phyloP scores from a whole-genome alignment of 2,888 invertebrate species.

The Dryobotodes eremita region DNA sequence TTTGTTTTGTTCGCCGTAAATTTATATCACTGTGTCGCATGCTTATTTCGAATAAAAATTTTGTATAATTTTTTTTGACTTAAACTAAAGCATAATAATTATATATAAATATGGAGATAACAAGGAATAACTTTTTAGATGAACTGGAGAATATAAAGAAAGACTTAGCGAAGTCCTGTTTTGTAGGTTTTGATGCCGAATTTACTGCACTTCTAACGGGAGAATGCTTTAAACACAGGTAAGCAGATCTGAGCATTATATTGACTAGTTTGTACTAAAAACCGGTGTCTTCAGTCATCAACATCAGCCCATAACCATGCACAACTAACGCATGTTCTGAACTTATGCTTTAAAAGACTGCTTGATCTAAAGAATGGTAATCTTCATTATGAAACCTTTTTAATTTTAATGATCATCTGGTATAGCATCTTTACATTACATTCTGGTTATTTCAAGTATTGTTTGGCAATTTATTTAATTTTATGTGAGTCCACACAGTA shows the following conservation, averaged over 20 bases:
- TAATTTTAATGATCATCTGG: too few species aligned
- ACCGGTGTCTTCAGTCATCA: neutral
- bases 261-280: neutral
- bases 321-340: neutral
- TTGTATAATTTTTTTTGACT: too few species aligned
- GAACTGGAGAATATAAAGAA: constrained; percentile 90
- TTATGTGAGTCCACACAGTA: too few species aligned
- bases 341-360: neutral
- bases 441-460: neutral
- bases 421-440: neutral
- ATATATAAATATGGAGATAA: constrained; percentile 91
- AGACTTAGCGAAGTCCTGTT: constrained; percentile 90
- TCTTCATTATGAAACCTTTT: neutral
- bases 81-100: neutral
- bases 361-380: neutral
- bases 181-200: constrained; percentile 94
- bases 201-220: constrained; percentile 91
- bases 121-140: constrained; percentile 91
- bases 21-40: too few species aligned
- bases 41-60: neutral
- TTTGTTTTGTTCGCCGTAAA: constrained; percentile 8
- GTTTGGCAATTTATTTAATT: too few species aligned
- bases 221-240: constrained; percentile 90
- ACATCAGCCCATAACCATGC: neutral
- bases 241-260: constrained; percentile 40